Percentiles rank a stretch among this genome's conserved stretches.
Evolutionary conservation across 92 coral and sea anemone genomes (phyloP).

Genomic region (Metridium senile): DNA sequence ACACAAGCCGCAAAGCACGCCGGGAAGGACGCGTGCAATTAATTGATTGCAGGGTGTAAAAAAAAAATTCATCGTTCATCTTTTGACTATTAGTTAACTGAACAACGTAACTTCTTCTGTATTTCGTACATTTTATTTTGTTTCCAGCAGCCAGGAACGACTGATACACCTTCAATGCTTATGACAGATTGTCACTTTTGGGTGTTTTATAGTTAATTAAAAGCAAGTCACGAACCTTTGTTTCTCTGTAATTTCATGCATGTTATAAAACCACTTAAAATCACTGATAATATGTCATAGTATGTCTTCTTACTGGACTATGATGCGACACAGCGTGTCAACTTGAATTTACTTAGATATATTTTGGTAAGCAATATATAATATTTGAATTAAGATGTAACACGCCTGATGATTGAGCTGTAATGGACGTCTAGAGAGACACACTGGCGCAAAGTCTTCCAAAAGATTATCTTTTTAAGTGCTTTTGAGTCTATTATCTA

Average conservation of each 20-base stretch:
- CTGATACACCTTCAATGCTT: not conserved
- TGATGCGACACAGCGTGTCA: not conserved
- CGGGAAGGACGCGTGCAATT: too few species aligned
- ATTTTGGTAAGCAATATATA: not conserved
- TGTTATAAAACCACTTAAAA: not conserved
- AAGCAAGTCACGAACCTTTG: not conserved
- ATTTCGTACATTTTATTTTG: too few species aligned
- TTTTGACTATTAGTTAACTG: too few species aligned
- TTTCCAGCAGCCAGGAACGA: too few species aligned
- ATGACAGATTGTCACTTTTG: not conserved
- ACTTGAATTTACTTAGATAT: not conserved
- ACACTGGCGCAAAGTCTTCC: too few species aligned
- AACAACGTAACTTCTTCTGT: too few species aligned
- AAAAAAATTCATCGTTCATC: too few species aligned
- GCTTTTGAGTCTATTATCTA: too few species aligned
- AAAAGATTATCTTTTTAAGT: too few species aligned
- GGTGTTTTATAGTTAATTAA: not conserved
- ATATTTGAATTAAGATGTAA: not conserved
- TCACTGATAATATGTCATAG: not conserved
- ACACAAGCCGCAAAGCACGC: too few species aligned
- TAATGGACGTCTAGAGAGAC: too few species aligned
- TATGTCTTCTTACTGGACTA: not conserved
- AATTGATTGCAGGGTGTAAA: too few species aligned
- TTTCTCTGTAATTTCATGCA: not conserved
- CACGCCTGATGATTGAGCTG: not conserved